These are phyloP conservation scores for Sitta europaea DNA, from an alignment of 2,113 vertebrate species.

Conservation along the genomic window DNA sequence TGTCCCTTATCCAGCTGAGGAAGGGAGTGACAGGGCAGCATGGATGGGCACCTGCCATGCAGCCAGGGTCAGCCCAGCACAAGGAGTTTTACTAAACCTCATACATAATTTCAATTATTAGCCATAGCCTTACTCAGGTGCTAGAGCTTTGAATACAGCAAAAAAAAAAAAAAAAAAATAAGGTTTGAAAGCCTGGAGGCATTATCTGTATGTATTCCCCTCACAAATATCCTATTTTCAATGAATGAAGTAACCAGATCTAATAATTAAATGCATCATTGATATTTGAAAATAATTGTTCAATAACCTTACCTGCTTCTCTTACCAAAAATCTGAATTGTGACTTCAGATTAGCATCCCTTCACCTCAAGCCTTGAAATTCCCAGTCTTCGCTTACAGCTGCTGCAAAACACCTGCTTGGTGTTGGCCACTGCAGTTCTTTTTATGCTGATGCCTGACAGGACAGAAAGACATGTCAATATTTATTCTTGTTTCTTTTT, in stretches of 20 bases:
- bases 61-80: neutral
- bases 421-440: neutral
- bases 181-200: accelerated
- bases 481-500: neutral
- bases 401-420: neutral
- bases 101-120: accelerated
- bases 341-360: accelerated
- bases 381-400: neutral
- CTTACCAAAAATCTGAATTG: neutral
- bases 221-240: neutral
- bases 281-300: neutral
- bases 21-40: neutral
- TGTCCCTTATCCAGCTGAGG: neutral
- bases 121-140: neutral
- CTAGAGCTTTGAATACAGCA: neutral
- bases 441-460: neutral
- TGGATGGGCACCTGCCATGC: neutral
- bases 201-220: accelerated
- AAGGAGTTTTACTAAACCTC: neutral
- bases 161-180: neutral
- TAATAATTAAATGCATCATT: neutral
- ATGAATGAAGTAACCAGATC: neutral
- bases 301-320: neutral
- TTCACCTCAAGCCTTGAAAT: neutral
- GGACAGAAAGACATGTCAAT: neutral